Base-by-base conservation (phyloP, 1,140 invertebrate genomes). In the Tetramorium alpestre region DNA sequence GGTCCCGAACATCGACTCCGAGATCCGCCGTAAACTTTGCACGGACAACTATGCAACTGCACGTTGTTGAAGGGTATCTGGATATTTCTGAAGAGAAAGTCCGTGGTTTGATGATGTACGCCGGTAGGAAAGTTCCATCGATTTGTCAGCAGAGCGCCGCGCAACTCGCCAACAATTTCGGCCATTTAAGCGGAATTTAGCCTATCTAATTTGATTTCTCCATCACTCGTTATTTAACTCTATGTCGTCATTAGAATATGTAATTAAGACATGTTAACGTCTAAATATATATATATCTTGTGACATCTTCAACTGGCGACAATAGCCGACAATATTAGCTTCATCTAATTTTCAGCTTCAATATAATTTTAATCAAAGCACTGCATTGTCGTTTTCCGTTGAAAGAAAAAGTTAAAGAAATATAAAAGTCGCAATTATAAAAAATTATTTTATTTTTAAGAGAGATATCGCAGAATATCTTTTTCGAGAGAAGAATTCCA, bases 81-180 rank as follows among this genome's bases (percentile, higher is more conserved):
- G 72, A 89, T 89, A 89, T 89, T 89, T 89, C 69, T 70, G 56
- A 28, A 33, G 47, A 77, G 70, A 41, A 77, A 89, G 88, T 87
- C 86, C 60, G 69, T 41, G 87, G 54, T 86, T 89, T 80, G 87
- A 89, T 67, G 84, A 49, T 72, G 85, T 11, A 65, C 76, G 41
- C 22, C 65, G 49, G 7, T 47, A 11, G 28, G 56, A 47, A 84
- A 84, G 69, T 84, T 84, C n/a, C n/a, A 73, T 73, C 54, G 80
- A 73, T 73, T 72, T 73, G 67, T 82, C 67, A 73, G 25, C 10
- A 33, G 13, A 69, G 18, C 54, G 38, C 11, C 51, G 41, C 67
- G 65, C 41, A 44, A 47, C 69, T 84, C 41, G 44, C 54, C 11
- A 73, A 84, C 69, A 84, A 84, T 84, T 60, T 73, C 13, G 41